phyloP scores from a whole-genome alignment of 2,113 vertebrate species.

The Oostethus manadensis region DNA sequence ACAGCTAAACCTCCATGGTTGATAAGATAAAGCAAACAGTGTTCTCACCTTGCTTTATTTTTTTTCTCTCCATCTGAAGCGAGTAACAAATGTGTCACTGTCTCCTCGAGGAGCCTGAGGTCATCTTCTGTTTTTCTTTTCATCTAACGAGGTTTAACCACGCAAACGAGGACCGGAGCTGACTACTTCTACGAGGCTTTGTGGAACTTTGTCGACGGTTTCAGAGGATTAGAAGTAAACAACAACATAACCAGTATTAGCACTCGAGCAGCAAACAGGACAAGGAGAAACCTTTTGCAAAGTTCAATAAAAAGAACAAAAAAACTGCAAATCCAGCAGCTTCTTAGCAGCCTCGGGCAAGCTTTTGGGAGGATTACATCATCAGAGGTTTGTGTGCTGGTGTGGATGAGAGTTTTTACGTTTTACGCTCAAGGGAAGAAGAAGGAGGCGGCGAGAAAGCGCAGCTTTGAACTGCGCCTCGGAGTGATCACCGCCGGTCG shows the following conservation, averaged over 20 bases:
- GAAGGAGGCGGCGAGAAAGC: constrained; percentile 29
- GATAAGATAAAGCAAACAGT: constrained; percentile 4
- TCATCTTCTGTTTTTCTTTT: constrained; percentile 15
- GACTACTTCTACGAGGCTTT: constrained; percentile 55
- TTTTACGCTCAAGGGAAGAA: constrained; percentile 18
- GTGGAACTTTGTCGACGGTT: constrained; percentile 48
- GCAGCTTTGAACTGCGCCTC: constrained; percentile 40
- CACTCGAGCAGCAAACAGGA: background rate
- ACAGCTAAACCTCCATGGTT: background rate
- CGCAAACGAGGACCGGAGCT: constrained; percentile 36
- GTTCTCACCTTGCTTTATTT: background rate
- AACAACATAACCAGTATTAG: constrained; percentile 32
- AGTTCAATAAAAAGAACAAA: constrained; percentile 38
- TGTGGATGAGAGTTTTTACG: constrained; percentile 19
- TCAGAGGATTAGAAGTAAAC: constrained; percentile 52
- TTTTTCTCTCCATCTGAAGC: background rate
- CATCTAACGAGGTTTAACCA: constrained; percentile 11
- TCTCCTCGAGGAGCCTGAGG: background rate
- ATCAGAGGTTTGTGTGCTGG: constrained; percentile 17
- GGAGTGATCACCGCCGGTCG: constrained; percentile 23
- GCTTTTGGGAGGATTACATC: constrained; percentile 43
- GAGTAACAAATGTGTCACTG: constrained; percentile 13
- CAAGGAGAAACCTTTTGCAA: constrained; percentile 19
- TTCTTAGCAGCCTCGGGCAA: constrained; percentile 53
- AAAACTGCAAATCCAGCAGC: constrained; percentile 61